Evolutionary conservation across 2,888 invertebrate species (phyloP), one percentile per base, ranked within the genome.

Genomic region (Ferdinandea cuprea): DNA sequence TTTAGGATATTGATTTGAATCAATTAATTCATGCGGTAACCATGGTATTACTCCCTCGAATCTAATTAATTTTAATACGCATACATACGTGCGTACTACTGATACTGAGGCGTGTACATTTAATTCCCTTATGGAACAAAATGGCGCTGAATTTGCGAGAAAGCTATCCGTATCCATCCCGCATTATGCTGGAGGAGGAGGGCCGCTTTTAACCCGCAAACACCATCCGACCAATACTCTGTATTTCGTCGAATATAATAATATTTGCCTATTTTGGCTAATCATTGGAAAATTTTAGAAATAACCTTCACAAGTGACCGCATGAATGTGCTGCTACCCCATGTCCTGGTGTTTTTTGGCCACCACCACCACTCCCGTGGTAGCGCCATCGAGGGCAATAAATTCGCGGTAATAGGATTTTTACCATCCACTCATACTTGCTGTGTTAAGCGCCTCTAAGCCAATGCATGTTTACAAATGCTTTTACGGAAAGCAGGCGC

Each of bases 31-130:
- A 87, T 89, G 90, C 87, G 90, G 89, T 89, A 87, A 87, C 87
- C 87, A 88, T 89, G 88, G 88, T 87, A 91, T 89, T 89, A 89
- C 89, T 89, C 89, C 89, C 90, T 89, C 89, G 89, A 89, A 91
- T 90, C 90, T 91, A 91, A 91, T 91, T 91, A 91, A 90, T 90
- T 91, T 90, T 90, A 90, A 90, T 90, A 89, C 89, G 88, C 88
- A 88, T 86, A 87, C 86, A 87, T 50, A 79, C 84, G 17, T 37
- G 35, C 15, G 48, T 17, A 66, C 42, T 25, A 21, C 32, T 40
- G 8, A 42, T 52, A 11, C 15, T 56, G 15, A 32, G 17, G 48
- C 17, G 42, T 58, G 56, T 63, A 52, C 71, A 86, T 86, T 85
- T 87, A 86, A 86, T 85, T 86, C 85, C 78, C 85, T 28, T 13